Base-by-base conservation (phyloP, 1,140 invertebrate species). In the Euschistus heros region DNA sequence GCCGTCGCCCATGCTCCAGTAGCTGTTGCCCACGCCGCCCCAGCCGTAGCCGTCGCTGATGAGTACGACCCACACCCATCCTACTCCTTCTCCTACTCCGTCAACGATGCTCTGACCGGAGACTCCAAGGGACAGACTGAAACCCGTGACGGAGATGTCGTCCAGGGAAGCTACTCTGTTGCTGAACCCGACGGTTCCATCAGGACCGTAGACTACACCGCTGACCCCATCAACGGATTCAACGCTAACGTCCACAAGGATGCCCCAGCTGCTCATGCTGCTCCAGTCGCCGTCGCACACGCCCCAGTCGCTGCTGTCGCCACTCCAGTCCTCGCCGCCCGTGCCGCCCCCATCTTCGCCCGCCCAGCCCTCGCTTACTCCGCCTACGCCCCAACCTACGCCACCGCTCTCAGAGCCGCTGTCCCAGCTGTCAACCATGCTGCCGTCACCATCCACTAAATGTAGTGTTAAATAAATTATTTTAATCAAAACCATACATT, bases 71-170 rank as follows among this genome's bases (percentile, higher is more conserved):
- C 67, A 4, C 67, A 70, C 60, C 69, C 69, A 14, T 65, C 63
- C 15, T 74, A 74, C 68, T 67, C 70, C 26, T 75, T 73, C 69
- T 68, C 73, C 64, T 75, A 75, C 66, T 71, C 69, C 22, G 74
- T 75, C 18, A 70, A 73, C 63, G 73, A 75, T 55, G 67, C 67
- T 5, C 69, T 74, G 22, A 70, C 70, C 46, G 72, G 73, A 33
- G 73, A 74, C 55, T 20, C 22, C 47, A 50, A 50, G 47, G 47
- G 22, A 22, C 47, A 50, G 22, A 20, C n/a, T 10, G 47, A 75
- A 55, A 52, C 63, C 52, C 54, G 69, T 8, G 69, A 69, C 24
- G 69, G 69, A n/a, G 68, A 68, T 47, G 55, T 61, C 17, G 69
- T 70, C 22, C 44, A 65, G n/a, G 69, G 69, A 61, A 55, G 37